Base-by-base conservation (phyloP, 2,113 vertebrate species). In the Callorhinus ursinus region DNA sequence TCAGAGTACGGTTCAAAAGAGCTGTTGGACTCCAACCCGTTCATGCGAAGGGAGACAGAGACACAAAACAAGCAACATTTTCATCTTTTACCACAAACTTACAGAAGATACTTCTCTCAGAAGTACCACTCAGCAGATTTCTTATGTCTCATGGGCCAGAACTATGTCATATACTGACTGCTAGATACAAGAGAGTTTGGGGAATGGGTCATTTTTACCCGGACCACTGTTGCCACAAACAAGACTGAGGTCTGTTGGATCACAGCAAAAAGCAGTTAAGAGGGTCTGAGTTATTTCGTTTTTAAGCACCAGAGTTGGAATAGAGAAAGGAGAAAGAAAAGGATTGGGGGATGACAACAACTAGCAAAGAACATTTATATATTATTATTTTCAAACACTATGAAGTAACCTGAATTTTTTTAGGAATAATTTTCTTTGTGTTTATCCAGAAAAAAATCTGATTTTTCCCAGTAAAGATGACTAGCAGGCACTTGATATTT, bases 401-500 rank as follows among this genome's bases (percentile, higher is more conserved):
- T 65, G 53, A 55, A 61, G 1, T 80, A 51, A 55, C 1, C 3
- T 39, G 19, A 57, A 13, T 33, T 49, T 42, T 24, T 42, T 96
- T 74, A 65, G 0, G 0, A 93, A 76, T 80, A 22, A 33, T 55
- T 92, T 79, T 90, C 15, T 57, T 57, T 53, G 11, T 4, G 13
- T 76, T 92, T 94, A 79, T 72, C 1, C 24, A 71, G 24, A 53
- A 28, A 24, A 28, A 90, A 46, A 33, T 33, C 2, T 51, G 5
- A n/a, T 1, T 91, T 93, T 96, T 85, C 36, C 14, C 24, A 89
- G 87, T 81, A 93, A 97, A 81, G 3, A 85, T 84, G 55, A 83
- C 22, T 82, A 59, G 80, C 12, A 24, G 42, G 28, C 90, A 14
- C 28, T 81, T 95, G 14, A 49, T 93, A 82, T 76, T 96, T 42